Conservation (phyloP, 2,888 invertebrate genomes). For the Drosophila paranaensis region DNA sequence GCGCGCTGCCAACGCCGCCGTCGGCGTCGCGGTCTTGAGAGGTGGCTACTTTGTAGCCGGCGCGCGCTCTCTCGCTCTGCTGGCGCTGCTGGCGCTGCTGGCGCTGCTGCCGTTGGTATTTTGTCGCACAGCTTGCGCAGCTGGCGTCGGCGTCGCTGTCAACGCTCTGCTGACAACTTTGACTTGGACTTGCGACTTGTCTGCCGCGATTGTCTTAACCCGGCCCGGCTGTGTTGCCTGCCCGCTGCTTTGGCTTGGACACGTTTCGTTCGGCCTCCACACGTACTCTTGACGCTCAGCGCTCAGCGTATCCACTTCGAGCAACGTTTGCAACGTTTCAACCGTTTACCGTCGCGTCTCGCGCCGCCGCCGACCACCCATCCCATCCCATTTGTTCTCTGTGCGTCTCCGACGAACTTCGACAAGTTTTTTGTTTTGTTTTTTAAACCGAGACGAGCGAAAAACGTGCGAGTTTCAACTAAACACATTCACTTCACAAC, state of each 20-base stretch:
- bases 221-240: conserved; percentile 65
- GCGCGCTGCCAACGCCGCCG: conserved; percentile 27
- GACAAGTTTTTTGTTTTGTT: conserved; percentile 31
- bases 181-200: conserved; percentile 64
- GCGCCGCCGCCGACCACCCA: conserved; percentile 5
- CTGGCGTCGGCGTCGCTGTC: conserved; percentile 18
- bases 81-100: conserved; percentile 4
- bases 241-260: conserved; percentile 70
- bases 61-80: conserved; percentile 36
- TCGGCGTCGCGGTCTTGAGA: conserved; percentile 6
- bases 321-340: conserved; percentile 19
- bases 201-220: conserved; percentile 59
- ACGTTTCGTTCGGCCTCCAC: conserved; percentile 65
- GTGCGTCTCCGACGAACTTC: conserved; percentile 10
- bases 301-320: conserved; percentile 30
- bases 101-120: conserved; percentile 33
- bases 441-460: neutral
- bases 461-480: conserved; percentile 12
- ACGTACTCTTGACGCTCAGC: conserved; percentile 20
- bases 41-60: conserved; percentile 54
- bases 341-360: conserved; percentile 35
- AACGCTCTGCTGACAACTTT: conserved; percentile 34
- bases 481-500: conserved; percentile 16
- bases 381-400: conserved; percentile 8
- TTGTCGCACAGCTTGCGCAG: conserved; percentile 54